Evolutionary conservation across 2,113 vertebrate genomes (phyloP).

Genomic region (Pluvianellus socialis): DNA sequence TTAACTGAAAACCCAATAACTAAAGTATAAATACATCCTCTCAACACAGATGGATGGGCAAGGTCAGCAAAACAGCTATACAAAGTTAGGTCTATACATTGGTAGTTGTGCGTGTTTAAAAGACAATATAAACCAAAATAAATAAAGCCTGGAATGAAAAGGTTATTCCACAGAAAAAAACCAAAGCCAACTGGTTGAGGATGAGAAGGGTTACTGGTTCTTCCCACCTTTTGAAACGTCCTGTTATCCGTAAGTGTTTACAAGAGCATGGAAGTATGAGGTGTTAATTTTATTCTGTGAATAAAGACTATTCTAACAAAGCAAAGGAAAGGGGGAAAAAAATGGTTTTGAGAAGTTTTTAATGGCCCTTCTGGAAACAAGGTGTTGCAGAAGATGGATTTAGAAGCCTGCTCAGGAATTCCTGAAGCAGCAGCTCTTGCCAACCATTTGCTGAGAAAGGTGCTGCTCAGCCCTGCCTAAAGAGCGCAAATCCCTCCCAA

Average conservation of each 20-base stretch:
- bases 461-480: not conserved
- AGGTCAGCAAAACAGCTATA: not conserved
- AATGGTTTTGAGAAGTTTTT: not conserved
- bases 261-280: not conserved
- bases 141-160: not conserved
- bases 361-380: not conserved
- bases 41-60: not conserved
- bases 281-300: not conserved
- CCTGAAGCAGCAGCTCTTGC: not conserved
- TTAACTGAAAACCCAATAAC: not conserved
- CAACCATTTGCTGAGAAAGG: not conserved
- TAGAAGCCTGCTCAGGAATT: not conserved
- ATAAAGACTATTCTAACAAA: not conserved
- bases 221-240: not conserved
- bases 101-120: not conserved
- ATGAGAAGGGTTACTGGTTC: not conserved
- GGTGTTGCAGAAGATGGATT: not conserved
- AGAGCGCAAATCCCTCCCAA: not conserved
- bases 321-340: not conserved
- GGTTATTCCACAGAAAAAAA: not conserved
- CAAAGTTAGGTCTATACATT: not conserved
- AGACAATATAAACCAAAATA: not conserved
- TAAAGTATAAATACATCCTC: not conserved
- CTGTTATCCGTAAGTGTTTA: not conserved
- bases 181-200: not conserved